Conservation (phyloP, 1,140 invertebrate species). For the Bombus waltoni region DNA sequence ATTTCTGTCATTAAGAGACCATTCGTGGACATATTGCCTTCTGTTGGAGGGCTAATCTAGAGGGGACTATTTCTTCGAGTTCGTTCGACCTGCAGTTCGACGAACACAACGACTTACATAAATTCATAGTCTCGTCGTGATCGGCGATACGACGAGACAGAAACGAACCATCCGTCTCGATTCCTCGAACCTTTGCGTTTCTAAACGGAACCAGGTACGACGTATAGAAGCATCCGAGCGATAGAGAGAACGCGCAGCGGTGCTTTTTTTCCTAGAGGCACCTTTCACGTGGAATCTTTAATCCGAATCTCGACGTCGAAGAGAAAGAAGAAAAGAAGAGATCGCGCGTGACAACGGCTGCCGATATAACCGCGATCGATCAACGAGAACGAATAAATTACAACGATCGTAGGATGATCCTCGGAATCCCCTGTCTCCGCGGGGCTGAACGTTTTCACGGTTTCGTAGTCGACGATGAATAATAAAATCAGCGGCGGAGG, state of each 20-base stretch:
- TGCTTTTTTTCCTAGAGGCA: not conserved
- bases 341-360: not conserved
- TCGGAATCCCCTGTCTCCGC: not conserved
- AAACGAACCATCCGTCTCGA: conserved; percentile 62
- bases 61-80: not conserved
- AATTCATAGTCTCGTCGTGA: conserved; percentile 53
- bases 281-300: not conserved
- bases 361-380: not conserved
- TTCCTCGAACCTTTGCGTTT: conserved; percentile 12
- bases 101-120: conserved; percentile 24
- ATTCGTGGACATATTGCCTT: conserved; percentile 8
- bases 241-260: not conserved
- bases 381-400: conserved; percentile 39
- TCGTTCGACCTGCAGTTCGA: not conserved
- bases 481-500: conserved; percentile 44
- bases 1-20: conserved; percentile 6
- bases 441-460: conserved; percentile 3
- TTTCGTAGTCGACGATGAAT: conserved; percentile 42
- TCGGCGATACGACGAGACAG: conserved; percentile 49
- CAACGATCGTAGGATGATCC: conserved; percentile 31
- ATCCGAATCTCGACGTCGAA: not conserved
- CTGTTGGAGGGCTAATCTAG: conserved; percentile 1
- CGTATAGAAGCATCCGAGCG: not conserved
- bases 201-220: not conserved
- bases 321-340: not conserved